phyloP scores from a whole-genome alignment of 2,888 invertebrate species.

The Dorcus hopei region DNA sequence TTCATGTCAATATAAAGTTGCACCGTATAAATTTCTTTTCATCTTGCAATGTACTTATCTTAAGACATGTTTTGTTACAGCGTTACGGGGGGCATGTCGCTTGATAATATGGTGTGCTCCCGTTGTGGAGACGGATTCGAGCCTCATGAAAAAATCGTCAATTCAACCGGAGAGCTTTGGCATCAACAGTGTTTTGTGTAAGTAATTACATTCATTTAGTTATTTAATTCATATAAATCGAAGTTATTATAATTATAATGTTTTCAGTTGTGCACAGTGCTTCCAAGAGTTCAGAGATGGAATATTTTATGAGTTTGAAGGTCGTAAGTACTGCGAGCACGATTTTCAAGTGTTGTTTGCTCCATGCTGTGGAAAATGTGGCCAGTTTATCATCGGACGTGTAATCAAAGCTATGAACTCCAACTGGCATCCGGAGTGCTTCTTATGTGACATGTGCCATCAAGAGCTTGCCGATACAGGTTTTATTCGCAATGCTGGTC shows the following conservation, averaged over 20 bases:
- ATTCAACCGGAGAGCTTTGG: slow-evolving; percentile 97
- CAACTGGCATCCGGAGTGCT: slow-evolving; percentile 98
- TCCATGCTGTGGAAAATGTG: slow-evolving; percentile 68
- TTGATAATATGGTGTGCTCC: slow-evolving; percentile 91
- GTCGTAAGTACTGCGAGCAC: slow-evolving; percentile 97
- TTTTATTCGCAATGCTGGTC: slow-evolving; percentile 87
- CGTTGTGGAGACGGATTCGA: slow-evolving; percentile 96
- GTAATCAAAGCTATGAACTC: slow-evolving; percentile 99
- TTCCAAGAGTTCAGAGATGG: slow-evolving; percentile 97
- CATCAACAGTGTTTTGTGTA: slow-evolving; percentile 99
- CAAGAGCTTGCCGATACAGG: slow-evolving; percentile 93
- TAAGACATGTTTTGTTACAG: slow-evolving; percentile 34
- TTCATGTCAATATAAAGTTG: not conserved
- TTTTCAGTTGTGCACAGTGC: slow-evolving; percentile 90
- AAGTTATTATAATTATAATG: not conserved
- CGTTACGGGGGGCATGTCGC: slow-evolving; percentile 66
- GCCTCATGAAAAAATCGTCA: slow-evolving; percentile 96
- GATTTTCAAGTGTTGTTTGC: slow-evolving; percentile 97
- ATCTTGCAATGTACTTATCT: no score
- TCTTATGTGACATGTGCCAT: slow-evolving; percentile 91
- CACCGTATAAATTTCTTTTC: no score
- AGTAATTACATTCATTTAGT: slow-evolving; percentile 46
- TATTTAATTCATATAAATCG: no score
- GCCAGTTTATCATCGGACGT: slow-evolving; percentile 95
- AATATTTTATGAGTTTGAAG: slow-evolving; percentile 98